A percentile compares a stretch with the other conserved stretches of the same genome.
Evolutionary conservation across 2,888 invertebrate species (phyloP).

Genomic region (Mamestra brassicae): DNA sequence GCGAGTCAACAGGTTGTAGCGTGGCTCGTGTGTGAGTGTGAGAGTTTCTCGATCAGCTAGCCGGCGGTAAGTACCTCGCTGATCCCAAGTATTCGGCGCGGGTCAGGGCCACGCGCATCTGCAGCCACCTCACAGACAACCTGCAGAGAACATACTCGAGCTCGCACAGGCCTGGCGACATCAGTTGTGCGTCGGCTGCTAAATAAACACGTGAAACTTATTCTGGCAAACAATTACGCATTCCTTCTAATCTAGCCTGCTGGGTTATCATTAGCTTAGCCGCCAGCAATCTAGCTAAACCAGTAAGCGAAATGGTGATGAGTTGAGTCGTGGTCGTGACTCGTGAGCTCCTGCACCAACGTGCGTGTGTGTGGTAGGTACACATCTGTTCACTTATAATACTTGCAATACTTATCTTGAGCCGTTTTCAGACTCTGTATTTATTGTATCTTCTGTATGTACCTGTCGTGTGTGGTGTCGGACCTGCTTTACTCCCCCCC

Average conservation of each 20-base stretch:
- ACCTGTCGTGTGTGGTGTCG: background rate
- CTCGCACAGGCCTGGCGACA: background rate
- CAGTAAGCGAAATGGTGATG: background rate
- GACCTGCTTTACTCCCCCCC: background rate
- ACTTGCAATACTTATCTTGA: background rate
- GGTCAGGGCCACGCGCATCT: conserved; percentile 56
- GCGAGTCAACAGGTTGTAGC: conserved; percentile 29
- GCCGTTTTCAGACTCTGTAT: background rate
- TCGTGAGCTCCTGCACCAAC: background rate
- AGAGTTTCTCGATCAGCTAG: conserved; percentile 41
- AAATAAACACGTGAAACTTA: too few species aligned
- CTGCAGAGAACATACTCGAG: background rate
- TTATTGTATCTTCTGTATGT: conserved; percentile 26
- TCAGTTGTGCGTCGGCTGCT: background rate
- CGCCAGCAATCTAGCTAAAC: background rate
- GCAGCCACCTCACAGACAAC: conserved; percentile 3
- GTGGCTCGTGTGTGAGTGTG: conserved; percentile 30
- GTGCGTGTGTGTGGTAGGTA: too few species aligned
- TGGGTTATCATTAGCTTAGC: background rate
- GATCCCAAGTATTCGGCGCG: conserved; percentile 42
- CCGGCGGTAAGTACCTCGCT: conserved; percentile 24
- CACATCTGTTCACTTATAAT: too few species aligned
- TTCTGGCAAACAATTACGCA: background rate
- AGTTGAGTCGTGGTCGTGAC: background rate
- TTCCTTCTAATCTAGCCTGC: too few species aligned